phyloP scores from a whole-genome alignment of 2,113 vertebrate species.

The Vombatus ursinus region DNA sequence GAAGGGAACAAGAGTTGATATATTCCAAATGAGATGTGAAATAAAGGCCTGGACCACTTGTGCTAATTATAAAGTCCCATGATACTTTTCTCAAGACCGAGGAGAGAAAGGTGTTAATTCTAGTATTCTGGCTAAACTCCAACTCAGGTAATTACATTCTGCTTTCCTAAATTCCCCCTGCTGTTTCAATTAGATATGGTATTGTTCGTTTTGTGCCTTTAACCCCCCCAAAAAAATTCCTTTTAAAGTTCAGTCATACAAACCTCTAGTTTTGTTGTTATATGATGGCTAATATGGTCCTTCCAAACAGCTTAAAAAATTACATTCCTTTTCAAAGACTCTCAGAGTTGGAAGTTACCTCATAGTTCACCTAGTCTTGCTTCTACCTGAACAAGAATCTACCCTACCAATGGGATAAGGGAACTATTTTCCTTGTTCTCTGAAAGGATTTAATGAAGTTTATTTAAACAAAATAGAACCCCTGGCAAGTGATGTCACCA shows the following conservation, averaged over 20 bases:
- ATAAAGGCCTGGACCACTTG: not conserved
- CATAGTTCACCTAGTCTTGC: not conserved
- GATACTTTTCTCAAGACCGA: constrained; percentile 12
- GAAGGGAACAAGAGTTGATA: not conserved
- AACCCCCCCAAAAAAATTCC: not conserved
- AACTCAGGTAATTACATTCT: constrained; percentile 58
- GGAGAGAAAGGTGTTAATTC: not conserved
- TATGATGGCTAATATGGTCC: not conserved
- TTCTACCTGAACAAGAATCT: not conserved
- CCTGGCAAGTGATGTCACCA: not conserved
- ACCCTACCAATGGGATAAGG: not conserved
- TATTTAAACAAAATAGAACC: not conserved
- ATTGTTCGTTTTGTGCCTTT: constrained; percentile 4
- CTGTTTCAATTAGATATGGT: constrained; percentile 48
- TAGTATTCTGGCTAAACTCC: constrained; percentile 17
- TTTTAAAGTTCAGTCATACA: not conserved
- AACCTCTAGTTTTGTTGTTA: not conserved
- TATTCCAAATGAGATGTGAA: not conserved
- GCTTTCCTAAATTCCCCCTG: constrained; percentile 43
- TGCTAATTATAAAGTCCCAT: not conserved
- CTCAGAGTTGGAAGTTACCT: not conserved
- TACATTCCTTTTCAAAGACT: not conserved
- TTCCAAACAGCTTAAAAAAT: not conserved
- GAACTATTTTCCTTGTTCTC: not conserved
- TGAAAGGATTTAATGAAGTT: not conserved